phyloP scores from a whole-genome alignment of 2,888 invertebrate species.

The Apodemia zela region DNA sequence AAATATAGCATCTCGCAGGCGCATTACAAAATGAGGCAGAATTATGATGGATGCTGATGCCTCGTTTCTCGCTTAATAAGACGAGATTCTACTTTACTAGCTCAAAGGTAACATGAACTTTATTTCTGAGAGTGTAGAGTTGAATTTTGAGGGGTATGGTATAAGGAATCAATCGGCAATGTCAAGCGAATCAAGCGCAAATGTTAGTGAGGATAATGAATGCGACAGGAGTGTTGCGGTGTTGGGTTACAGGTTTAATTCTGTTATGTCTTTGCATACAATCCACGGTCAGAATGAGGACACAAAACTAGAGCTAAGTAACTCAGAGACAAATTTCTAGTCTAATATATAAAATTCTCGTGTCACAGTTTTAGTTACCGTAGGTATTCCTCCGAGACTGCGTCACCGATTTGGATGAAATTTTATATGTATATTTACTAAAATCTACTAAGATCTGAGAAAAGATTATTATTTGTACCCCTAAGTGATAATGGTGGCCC shows the following conservation, averaged over 20 bases:
- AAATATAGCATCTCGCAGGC: slow-evolving; percentile 59
- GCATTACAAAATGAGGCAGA: slow-evolving; percentile 75
- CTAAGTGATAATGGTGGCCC: too few species aligned
- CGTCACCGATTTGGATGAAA: too few species aligned
- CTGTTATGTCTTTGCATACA: slow-evolving; percentile 37
- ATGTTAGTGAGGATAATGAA: slow-evolving; percentile 39
- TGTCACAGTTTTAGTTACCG: too few species aligned
- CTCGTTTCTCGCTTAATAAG: slow-evolving; percentile 71
- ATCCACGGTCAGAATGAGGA: slow-evolving; percentile 27
- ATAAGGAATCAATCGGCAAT: slow-evolving; percentile 46
- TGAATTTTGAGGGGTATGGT: slow-evolving; percentile 21
- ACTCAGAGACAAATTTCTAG: too few species aligned
- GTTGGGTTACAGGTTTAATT: slow-evolving; percentile 55
- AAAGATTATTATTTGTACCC: too few species aligned
- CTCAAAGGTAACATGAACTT: slow-evolving; percentile 36
- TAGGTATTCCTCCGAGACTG: too few species aligned
- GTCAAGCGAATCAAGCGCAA: slow-evolving; percentile 44
- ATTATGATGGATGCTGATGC: slow-evolving; percentile 78
- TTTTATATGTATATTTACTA: too few species aligned
- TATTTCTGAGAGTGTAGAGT: slow-evolving; percentile 29
- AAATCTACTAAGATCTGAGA: too few species aligned
- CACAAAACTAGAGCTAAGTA: not conserved
- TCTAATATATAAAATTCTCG: too few species aligned
- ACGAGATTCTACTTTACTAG: slow-evolving; percentile 47
- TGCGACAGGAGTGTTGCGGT: slow-evolving; percentile 39